Evolutionary conservation across 2,888 invertebrate genomes (phyloP), one percentile per base, ranked within the genome.

Genomic region (Ophion costatus): DNA sequence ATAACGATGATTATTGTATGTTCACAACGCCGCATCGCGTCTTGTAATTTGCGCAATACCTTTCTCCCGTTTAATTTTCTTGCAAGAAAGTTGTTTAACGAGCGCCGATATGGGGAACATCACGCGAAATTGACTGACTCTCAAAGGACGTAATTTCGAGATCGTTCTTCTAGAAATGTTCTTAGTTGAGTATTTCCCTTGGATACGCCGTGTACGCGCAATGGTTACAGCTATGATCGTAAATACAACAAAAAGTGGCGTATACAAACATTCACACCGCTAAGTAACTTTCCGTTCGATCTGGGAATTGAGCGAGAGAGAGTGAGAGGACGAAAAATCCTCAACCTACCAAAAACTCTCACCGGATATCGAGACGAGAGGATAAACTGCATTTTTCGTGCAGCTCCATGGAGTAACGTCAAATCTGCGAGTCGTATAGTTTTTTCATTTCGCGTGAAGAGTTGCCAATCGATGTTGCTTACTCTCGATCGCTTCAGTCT

Each of bases 1-100:
- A 79, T 71, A 76, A 81, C 75, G 75, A 82, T 80, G 59, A 80
- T 80, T 80, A 82, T 85, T 80, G 73, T 85, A 82, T 22, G 67
- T 20, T 61, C 76, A 51, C 71, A 67, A 73, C 66, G 66, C 59
- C 63, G 66, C 63, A 73, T 67, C 73, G 70, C 42, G 61, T 85
- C 82, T 76, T 82, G 80, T 82, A 82, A 85, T 85, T 85, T 85
- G 85, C 82, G 85, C 82, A 85, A 85, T 85, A 85, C 82, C 85
- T 82, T 85, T 85, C 85, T 84, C 84, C 66, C 79, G 11, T 79
- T 82, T 78, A 76, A 17, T 80, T 80, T 73, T 22, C 73, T 66
- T 29, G 76, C 82, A 85, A 76, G 82, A 85, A 85, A 85, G 82
- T 85, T 85, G 70, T 85, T 82, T 76, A 79, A 76, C 17, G 64